Base-by-base conservation (phyloP, 2,888 invertebrate genomes). In the Mylabris sibirica region DNA sequence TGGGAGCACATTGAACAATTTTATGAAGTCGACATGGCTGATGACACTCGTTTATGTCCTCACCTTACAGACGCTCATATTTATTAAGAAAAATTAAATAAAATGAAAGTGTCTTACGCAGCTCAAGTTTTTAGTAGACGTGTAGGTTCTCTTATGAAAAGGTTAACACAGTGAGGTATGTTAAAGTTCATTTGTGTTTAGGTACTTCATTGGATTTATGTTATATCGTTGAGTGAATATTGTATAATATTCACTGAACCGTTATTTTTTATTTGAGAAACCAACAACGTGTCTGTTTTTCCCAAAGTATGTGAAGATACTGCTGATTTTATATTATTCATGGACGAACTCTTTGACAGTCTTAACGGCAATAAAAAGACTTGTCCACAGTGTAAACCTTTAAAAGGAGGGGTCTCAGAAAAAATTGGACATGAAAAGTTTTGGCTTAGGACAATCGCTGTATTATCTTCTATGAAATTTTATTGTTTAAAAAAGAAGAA, bases 71-170 rank as follows among this genome's bases (percentile, higher is more conserved):
- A 75, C 35, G 3, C 8, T 11, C 75, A 75, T 61, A 59, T 75
- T 8, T 14, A 73, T 24, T 60, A 59, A 41, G 63, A 64, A 8
- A 71, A 72, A 38, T 69, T 74, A 11, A 74, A 74, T 30, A 75
- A 75, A 71, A 75, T 75, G 70, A 75, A 74, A 44, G 72, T 76
- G 2, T 67, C 71, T 4, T n/a, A 35, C 11, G 68, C 67, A 20
- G 67, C 66, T 12, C 76, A 76, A 62, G 75, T 75, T 2, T 76
- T 76, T 30, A 76, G 75, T 63, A 63, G 65, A 53, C 64, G 63
- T 22, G 75, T 74, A 14, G 71, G 72, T 9, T 53, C 74, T 6
- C 59, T 72, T 22, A 74, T 75, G 67, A 72, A 71, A 59, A 41
- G 67, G n/a, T 63, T 74, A 49, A 34, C 68, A 24, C 24, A 60